phyloP scores from a whole-genome alignment of 1,140 invertebrate genomes.

The Forficula auricularia region DNA sequence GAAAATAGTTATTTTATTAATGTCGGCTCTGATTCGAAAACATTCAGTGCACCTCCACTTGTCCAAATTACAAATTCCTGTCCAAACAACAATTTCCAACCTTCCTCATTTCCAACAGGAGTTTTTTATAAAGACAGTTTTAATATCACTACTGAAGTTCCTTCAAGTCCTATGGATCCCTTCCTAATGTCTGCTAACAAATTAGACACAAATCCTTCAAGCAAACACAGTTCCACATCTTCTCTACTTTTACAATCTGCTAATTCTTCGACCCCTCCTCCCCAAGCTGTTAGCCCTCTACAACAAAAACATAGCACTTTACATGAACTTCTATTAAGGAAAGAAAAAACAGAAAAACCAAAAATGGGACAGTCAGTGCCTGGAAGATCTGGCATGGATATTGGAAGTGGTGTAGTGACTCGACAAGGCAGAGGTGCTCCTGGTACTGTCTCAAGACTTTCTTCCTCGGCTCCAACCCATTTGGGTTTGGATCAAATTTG shows the following conservation, averaged over 20 bases:
- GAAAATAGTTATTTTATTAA: conserved; percentile 31
- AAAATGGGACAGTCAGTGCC: conserved; percentile 42
- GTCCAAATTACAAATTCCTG: conserved; percentile 10
- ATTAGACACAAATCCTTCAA: conserved; percentile 14
- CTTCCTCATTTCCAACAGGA: conserved; percentile 21
- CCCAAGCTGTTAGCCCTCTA: conserved; percentile 4
- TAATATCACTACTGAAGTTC: conserved; percentile 17
- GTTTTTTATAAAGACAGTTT: conserved; percentile 21
- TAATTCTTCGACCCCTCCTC: conserved; percentile 27
- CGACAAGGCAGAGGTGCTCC: conserved; percentile 22
- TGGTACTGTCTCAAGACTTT: conserved; percentile 40
- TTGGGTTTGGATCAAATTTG: conserved; percentile 65
- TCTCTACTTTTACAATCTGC: conserved; percentile 18
- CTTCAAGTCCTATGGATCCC: conserved; percentile 26
- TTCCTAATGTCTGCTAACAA: conserved; percentile 27
- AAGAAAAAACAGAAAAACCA: conserved; percentile 29
- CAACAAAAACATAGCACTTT: conserved; percentile 29
- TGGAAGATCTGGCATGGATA: conserved; percentile 11
- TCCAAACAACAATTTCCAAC: conserved; percentile 10
- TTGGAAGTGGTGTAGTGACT: conserved; percentile 22
- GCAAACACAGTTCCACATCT: conserved; percentile 34
- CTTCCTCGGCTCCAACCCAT: conserved; percentile 67
- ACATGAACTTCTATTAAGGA: conserved; percentile 48
- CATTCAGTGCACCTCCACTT: conserved; percentile 5
- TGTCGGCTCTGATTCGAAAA: conserved; percentile 8